Evolutionary conservation across 2,888 invertebrate species (phyloP).

Genomic region (Hirtodrosophila confusa): DNA sequence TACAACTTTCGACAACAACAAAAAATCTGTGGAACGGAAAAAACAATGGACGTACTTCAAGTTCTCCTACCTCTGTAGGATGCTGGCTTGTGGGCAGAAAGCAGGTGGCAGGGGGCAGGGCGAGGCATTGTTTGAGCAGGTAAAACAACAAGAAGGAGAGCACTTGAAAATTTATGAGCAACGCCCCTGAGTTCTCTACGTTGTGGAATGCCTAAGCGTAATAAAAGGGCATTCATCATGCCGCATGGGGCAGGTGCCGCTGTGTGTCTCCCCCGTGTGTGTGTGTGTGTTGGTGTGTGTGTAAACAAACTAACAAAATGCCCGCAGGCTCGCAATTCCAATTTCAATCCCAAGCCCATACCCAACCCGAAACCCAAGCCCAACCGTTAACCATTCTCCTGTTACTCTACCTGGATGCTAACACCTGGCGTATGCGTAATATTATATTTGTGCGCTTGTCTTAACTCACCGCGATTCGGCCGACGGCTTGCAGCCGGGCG

Average conservation of each 20-base stretch:
- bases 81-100: no score
- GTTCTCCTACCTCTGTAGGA: no score
- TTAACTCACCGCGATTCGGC: constrained; percentile 87
- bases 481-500: constrained; percentile 91
- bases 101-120: no score
- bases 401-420: constrained; percentile 1
- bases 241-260: constrained; percentile 40
- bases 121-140: neutral
- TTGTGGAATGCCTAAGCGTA: constrained; percentile 35
- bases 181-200: constrained; percentile 39
- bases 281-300: constrained; percentile 1
- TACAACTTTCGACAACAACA: no score
- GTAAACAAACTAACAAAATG: constrained; percentile 22
- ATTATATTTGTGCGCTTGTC: constrained; percentile 33
- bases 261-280: neutral
- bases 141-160: constrained; percentile 13
- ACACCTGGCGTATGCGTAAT: constrained; percentile 41
- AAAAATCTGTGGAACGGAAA: no score
- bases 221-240: constrained; percentile 68
- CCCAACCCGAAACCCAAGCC: neutral
- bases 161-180: constrained; percentile 68
- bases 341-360: constrained; percentile 22
- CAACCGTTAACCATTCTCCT: constrained; percentile 11
- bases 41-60: no score
- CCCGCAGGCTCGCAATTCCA: constrained; percentile 34